Percentiles rank a stretch among this genome's conserved stretches.
These are phyloP conservation scores for Ispidina picta DNA, from an alignment of 2,797 vertebrate species.

Conservation along the genomic window DNA sequence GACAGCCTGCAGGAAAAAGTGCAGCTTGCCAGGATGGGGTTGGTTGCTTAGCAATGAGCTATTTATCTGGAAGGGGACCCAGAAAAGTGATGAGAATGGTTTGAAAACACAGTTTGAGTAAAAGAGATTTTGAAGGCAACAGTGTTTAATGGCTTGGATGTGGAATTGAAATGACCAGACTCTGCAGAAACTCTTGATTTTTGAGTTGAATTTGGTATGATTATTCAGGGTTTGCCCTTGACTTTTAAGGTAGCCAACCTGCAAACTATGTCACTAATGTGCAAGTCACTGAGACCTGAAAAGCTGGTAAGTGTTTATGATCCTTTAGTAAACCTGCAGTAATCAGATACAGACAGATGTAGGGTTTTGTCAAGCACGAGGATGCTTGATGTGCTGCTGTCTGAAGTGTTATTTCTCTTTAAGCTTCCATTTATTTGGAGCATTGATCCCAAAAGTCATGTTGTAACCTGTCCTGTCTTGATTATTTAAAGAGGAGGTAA, in stretches of 20 bases:
- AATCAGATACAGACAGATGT: neutral
- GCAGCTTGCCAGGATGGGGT: neutral
- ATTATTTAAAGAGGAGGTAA: neutral
- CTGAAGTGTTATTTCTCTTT: neutral
- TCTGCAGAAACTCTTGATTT: neutral
- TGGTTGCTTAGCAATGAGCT: constrained; percentile 53
- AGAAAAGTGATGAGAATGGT: neutral
- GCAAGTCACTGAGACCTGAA: neutral
- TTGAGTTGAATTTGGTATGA: neutral
- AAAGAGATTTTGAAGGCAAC: constrained; percentile 5
- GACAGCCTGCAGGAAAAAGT: neutral
- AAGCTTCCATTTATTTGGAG: neutral
- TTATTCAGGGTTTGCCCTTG: neutral
- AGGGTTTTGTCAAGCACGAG: neutral
- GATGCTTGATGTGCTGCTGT: neutral
- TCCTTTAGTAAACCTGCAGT: neutral
- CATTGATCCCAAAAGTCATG: neutral
- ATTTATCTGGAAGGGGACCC: neutral
- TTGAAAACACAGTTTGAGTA: neutral
- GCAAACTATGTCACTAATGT: neutral
- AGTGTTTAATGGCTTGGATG: neutral
- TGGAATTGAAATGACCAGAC: neutral
- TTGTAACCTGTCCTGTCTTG: neutral
- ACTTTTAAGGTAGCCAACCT: neutral
- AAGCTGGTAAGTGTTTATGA: neutral